Percentiles rank a stretch among this genome's conserved stretches.
These are phyloP conservation scores for Mimumesa dahlbomi DNA, from an alignment of 2,888 invertebrate genomes.

Conservation along the genomic window DNA sequence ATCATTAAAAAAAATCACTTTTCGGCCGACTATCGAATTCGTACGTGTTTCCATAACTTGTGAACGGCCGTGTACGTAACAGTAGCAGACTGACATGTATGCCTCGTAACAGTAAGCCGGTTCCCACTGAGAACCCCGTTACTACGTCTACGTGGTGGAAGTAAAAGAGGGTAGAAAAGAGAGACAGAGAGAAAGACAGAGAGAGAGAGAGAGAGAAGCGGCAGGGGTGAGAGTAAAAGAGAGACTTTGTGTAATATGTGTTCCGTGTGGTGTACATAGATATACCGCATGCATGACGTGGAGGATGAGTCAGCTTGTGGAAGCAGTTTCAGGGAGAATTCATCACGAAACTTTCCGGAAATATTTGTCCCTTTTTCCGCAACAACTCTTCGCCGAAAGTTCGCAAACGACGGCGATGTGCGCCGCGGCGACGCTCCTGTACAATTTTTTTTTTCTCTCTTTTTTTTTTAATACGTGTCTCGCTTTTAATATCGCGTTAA, in stretches of 20 bases:
- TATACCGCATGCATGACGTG: constrained; percentile 64
- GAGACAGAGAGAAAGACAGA: constrained; percentile 26
- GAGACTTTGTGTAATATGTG: constrained; percentile 52
- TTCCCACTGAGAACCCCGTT: constrained; percentile 62
- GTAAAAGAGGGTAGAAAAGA: constrained; percentile 41
- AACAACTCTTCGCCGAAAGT: neutral
- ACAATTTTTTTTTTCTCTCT: no score
- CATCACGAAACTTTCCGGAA: constrained; percentile 60
- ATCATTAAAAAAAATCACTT: no score
- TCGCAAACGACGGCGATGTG: no score
- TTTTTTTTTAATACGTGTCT: neutral
- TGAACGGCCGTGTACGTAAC: no score
- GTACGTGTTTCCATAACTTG: no score
- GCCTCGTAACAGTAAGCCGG: constrained; percentile 65
- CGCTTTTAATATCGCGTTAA: neutral
- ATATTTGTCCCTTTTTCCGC: constrained; percentile 44
- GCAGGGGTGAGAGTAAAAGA: constrained; percentile 32
- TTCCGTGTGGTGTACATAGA: constrained; percentile 52
- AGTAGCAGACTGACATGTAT: constrained; percentile 61
- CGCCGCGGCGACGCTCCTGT: no score
- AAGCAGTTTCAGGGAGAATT: constrained; percentile 60
- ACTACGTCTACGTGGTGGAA: constrained; percentile 56
- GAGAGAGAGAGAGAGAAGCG: constrained; percentile 24
- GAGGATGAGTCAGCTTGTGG: constrained; percentile 67
- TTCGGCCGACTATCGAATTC: no score